Conservation (phyloP, 2,888 invertebrate species). For the Sialis fuliginosa region DNA sequence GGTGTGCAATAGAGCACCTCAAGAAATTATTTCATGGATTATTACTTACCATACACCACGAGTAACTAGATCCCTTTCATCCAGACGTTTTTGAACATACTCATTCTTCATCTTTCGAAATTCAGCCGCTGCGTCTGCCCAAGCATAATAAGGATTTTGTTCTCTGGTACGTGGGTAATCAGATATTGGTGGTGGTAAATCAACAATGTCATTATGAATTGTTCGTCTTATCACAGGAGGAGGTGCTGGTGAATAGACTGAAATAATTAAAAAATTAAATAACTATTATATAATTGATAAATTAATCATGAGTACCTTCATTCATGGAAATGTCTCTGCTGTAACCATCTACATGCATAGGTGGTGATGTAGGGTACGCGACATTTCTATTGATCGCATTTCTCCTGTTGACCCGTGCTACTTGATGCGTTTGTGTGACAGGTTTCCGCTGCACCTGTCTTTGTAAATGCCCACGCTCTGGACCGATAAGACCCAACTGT, state of each 20-base stretch:
- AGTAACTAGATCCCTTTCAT: too few species aligned
- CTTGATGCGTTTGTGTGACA: constrained; percentile 3
- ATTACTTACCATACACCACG: neutral
- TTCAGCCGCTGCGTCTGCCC: too few species aligned
- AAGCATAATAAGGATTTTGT: too few species aligned
- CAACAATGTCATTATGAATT: constrained; percentile 18
- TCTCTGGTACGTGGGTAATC: constrained; percentile 7
- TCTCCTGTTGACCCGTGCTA: constrained; percentile 6
- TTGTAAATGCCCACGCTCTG: constrained; percentile 4
- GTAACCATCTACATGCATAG: constrained; percentile 5
- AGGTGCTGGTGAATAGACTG: constrained; percentile 4
- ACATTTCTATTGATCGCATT: constrained; percentile 4
- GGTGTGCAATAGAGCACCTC: too few species aligned
- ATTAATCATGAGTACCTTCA: constrained; percentile 2
- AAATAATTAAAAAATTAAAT: neutral
- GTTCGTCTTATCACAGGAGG: constrained; percentile 15
- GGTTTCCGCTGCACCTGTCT: constrained; percentile 4
- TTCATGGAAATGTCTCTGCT: constrained; percentile 2
- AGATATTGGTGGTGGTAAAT: constrained; percentile 13
- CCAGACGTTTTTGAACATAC: too few species aligned
- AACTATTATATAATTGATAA: neutral
- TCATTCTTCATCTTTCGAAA: too few species aligned
- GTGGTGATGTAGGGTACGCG: constrained; percentile 1
- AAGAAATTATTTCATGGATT: too few species aligned
- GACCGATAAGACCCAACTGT: constrained; percentile 19